Evolutionary conservation across 2,113 vertebrate species (phyloP), one percentile per base, ranked within the genome.

Genomic region (Dicaeum eximium): DNA sequence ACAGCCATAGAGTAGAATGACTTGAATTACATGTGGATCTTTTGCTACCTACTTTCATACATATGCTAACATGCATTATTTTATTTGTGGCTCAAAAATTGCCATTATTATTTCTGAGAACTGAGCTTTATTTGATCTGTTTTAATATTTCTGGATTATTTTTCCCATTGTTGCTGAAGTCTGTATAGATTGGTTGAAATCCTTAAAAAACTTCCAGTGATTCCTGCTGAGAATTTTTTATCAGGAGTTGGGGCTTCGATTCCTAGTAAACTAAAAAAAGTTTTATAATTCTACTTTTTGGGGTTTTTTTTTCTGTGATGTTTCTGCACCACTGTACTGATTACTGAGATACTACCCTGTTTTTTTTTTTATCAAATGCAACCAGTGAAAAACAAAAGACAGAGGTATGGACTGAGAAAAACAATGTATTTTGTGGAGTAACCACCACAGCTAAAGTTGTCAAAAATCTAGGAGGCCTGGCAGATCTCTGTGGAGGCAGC

Each of bases 261-360:
- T 28, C 24, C n/a, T 74, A 57, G 33, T 61, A 80, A 90, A 78
- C 33, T 6, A 58, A 53, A 79, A 61, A 56, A 91, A 61, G 33
- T 77, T 88, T 84, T 79, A 13, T 30, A 48, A 19, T 54, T 13
- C 38, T 61, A 15, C 5, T 60, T 88, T 53, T 37, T 27, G 3
- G 19, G 3, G 1, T 0, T 13, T 47, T n/a, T n/a, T 65, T 35
- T 66, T 1, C 12, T 1, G 8, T 54, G 27, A 4, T 25, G 7
- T 93, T 95, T 94, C 75, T 95, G 61, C 21, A 72, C 48, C 15
- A 3, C 5, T 66, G 83, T 88, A 73, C 74, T 92, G 93, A 91
- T 60, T 92, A 78, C 51, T 75, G 78, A 92, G 58, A 79, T 56
- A 9, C 7, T 47, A 35, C 53, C 14, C 42, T 51, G 2, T 57